Base-by-base conservation (phyloP, 2,888 invertebrate species). In the Drosophila anceps region DNA sequence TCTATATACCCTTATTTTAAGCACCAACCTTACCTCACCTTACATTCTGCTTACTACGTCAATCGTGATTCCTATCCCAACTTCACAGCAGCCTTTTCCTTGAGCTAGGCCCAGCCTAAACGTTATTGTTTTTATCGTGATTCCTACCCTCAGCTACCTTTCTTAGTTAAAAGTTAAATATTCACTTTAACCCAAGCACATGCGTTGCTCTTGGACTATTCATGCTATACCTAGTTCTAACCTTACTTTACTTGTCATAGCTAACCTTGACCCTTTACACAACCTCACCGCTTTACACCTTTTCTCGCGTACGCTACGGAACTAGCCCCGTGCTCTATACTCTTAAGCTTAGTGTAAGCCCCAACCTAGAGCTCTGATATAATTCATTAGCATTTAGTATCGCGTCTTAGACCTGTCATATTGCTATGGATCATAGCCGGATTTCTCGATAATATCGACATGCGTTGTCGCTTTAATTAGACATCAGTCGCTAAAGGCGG, bases 401-500 rank as follows among this genome's bases (percentile, higher is more conserved):
- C 57, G 50, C 44, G 63, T 51, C 62, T 12, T 33, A 13, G 46
- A 10, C 43, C 20, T 9, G 29, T 67, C 48, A 55, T 35, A 53
- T 53, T 74, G 63, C 50, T 48, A 55, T 65, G 51, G 62, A 65
- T 72, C 62, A 66, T 65, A 59, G 46, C 50, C n/a, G 43, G 60
- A 73, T 58, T 55, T 60, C 48, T 59, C 64, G 64, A 70, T 68
- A 61, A 57, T 61, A 69, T 57, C 69, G 71, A 75, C 74, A 75
- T 73, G 64, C 57, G 70, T 57, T 67, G 76, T 29, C 41, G 37
- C 59, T 79, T 73, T 73, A 77, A 81, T 83, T 75, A 65, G 69
- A 80, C 71, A 8, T 12, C 31, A 15, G 39, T 20, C 10, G 4
- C 5, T 24, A 13, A 20, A 13, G 5, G 33, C 6, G 20, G 12